Evolutionary conservation across 2,113 vertebrate genomes (phyloP).

Genomic region (Salvelinus alpinus): DNA sequence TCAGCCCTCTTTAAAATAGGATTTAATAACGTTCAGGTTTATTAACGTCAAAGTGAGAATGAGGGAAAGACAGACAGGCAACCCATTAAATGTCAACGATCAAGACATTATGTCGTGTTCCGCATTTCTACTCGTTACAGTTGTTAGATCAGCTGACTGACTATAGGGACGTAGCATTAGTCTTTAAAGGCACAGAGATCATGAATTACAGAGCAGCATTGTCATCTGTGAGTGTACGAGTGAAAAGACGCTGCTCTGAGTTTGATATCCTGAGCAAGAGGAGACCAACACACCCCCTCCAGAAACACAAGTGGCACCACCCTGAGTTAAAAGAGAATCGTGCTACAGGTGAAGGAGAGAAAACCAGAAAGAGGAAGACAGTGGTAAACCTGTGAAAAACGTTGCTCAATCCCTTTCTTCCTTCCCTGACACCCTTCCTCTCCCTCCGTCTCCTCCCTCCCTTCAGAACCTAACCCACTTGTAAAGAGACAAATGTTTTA

Average conservation of each 20-base stretch:
- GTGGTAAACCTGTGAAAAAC: constrained; percentile 19
- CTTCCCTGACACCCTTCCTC: not conserved
- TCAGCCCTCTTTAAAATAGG: constrained; percentile 52
- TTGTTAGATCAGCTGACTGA: not conserved
- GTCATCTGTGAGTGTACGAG: not conserved
- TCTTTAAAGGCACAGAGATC: not conserved
- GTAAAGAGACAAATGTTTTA: constrained; percentile 56
- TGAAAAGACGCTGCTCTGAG: constrained; percentile 13
- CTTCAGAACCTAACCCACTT: constrained; percentile 45
- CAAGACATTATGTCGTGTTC: constrained; percentile 44
- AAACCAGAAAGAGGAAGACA: not conserved
- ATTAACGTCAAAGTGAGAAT: constrained; percentile 56
- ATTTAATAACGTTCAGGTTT: constrained; percentile 71
- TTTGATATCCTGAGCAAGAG: constrained; percentile 21
- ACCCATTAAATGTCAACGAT: constrained; percentile 62
- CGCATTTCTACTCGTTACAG: not conserved
- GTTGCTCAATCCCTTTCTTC: not conserved
- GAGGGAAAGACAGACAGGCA: constrained; percentile 20
- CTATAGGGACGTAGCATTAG: not conserved
- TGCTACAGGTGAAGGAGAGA: constrained; percentile 44
- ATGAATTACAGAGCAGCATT: not conserved
- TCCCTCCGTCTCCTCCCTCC: not conserved
- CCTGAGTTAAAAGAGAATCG: constrained; percentile 16
- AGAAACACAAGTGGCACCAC: constrained; percentile 17
- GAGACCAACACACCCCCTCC: constrained; percentile 10